Evolutionary conservation across 53 echinoderm and acorn worm species (phyloP).

Genomic region (Pentamera pediparva): DNA sequence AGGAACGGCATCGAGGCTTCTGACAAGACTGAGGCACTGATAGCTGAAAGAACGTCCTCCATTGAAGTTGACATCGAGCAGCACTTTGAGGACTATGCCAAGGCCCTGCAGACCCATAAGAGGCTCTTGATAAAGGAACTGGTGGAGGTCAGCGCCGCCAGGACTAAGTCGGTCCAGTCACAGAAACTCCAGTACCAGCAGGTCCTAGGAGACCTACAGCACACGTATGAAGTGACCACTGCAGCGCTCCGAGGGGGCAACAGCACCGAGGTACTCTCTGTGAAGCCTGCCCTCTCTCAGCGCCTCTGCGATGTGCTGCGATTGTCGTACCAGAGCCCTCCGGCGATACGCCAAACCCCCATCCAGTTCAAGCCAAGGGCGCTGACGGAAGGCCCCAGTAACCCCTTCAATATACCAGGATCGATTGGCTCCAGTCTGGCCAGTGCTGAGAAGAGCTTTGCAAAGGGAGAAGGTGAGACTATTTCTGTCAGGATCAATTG

Average conservation of each 20-base stretch:
- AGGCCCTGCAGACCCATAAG: conserved; percentile 70
- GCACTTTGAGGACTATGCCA: conserved; percentile 66
- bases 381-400: conserved; percentile 41
- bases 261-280: conserved; percentile 69
- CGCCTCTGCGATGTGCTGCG: conserved; percentile 67
- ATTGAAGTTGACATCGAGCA: conserved; percentile 58
- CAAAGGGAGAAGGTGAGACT: conserved; percentile 71
- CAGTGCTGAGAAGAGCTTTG: conserved; percentile 55
- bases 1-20: conserved; percentile 55
- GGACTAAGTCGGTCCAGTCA: conserved; percentile 61
- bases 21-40: conserved; percentile 42
- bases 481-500: not conserved
- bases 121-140: conserved; percentile 52
- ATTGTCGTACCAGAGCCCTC: conserved; percentile 68
- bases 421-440: conserved; percentile 54
- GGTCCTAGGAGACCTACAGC: conserved; percentile 73
- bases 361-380: conserved; percentile 68
- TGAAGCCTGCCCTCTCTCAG: conserved; percentile 62
- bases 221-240: conserved; percentile 55
- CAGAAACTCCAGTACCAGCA: conserved; percentile 74
- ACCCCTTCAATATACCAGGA: conserved; percentile 66
- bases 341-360: conserved; percentile 45
- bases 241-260: conserved; percentile 61
- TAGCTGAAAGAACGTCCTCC: conserved; percentile 47
- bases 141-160: conserved; percentile 46